Evolutionary conservation across 2,113 vertebrate genomes (phyloP), one percentile per base, ranked within the genome.

Genomic region (Clarias macrocephalus): DNA sequence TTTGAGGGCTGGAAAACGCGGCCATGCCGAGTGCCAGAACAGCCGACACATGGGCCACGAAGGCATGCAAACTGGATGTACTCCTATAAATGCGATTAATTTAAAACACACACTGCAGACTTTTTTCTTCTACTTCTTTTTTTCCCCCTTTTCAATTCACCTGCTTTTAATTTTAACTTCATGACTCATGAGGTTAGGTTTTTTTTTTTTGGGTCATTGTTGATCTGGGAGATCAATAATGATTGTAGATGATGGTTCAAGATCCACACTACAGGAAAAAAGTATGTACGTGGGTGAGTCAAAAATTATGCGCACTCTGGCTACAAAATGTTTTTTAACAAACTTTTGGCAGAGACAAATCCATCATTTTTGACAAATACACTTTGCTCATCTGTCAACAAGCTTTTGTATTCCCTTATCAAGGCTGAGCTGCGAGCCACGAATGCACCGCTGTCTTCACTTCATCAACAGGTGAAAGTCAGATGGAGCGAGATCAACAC

Each of bases 111-210:
- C 59, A 52, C 25, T 59, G 68, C 63, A 54, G 33, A 73, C 80
- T 59, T 33, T 12, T 63, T 0, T 57, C 65, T 52, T 42, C n/a
- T n/a, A n/a, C n/a, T n/a, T n/a, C n/a, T n/a, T 57, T 42, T 2
- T 60, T 60, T 81, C 56, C 85, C 59, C 16, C 3, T 72, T 82
- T 83, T 79, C 56, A 63, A 13, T 65, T 16, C 83, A 85, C 83
- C 86, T 85, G 73, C 52, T 28, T 48, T 11, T 9, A 66, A 90
- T 86, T 91, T 60, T 30, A 48, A 48, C 6, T 33, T n/a, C 15
- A 79, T 33, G 86, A 80, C 13, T 66, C 90, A 23, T n/a, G n/a
- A n/a, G 82, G 21, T 66, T 91, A 85, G 87, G 86, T 68, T 90
- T 94, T 89, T 86, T 90, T 91, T 72, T 33, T 89, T 5, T 18